These are phyloP conservation scores for Cosmorhoe ocellata DNA, from an alignment of 2,888 invertebrate species.

Conservation along the genomic window DNA sequence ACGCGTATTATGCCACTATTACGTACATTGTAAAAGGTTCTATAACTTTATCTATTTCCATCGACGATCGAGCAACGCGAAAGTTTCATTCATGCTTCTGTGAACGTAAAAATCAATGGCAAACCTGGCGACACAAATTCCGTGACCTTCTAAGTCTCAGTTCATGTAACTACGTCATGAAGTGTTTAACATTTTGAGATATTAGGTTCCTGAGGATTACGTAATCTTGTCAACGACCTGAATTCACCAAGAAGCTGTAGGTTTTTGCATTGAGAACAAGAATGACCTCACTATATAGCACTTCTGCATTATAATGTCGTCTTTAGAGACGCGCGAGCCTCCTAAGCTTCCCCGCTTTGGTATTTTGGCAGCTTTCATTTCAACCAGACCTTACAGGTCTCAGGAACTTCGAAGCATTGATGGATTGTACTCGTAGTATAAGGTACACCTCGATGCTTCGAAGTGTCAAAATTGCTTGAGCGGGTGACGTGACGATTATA, in stretches of 20 bases:
- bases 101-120: background rate
- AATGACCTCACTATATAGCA: background rate
- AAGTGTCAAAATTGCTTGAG: too few relatives aligned
- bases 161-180: conserved; percentile 5
- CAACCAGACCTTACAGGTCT: too few relatives aligned
- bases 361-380: too few relatives aligned
- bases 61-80: background rate
- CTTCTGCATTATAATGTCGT: background rate
- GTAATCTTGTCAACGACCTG: background rate
- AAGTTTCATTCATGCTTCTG: background rate
- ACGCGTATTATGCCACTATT: too few relatives aligned
- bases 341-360: too few relatives aligned
- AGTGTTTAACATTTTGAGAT: conserved; percentile 4
- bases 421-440: too few relatives aligned
- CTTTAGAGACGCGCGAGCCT: too few relatives aligned
- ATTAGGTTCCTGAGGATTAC: conserved; percentile 7
- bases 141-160: conserved; percentile 2
- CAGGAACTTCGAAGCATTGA: too few relatives aligned
- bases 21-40: too few relatives aligned
- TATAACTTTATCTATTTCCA: too few relatives aligned
- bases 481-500: too few relatives aligned
- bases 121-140: conserved; percentile 7
- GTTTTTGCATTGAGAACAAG: conserved; percentile 5
- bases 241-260: background rate
- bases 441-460: too few relatives aligned